Conservation (phyloP, 2,888 invertebrate genomes). For the Drosophila gaucha region DNA sequence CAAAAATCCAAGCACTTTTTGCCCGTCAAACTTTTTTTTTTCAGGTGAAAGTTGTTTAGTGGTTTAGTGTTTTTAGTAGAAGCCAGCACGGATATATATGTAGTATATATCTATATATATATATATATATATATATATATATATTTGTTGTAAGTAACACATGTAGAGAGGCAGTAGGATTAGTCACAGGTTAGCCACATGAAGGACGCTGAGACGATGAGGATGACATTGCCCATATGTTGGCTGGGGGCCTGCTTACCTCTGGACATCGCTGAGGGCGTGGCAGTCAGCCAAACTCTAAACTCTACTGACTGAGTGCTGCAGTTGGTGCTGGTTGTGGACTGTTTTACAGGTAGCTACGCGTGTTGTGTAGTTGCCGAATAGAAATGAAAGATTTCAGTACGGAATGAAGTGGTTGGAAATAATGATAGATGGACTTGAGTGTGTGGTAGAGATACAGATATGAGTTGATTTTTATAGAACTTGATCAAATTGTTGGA, state of each 20-base stretch:
- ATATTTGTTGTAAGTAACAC: constrained; percentile 24
- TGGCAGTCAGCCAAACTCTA: constrained; percentile 21
- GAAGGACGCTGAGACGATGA: constrained; percentile 39
- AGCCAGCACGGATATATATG: constrained; percentile 24
- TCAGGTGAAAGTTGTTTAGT: constrained; percentile 41
- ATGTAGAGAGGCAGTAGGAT: constrained; percentile 22
- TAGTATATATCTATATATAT: neutral
- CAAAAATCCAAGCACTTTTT: constrained; percentile 24
- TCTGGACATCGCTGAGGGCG: constrained; percentile 37
- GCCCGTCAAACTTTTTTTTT: neutral
- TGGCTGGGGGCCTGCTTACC: constrained; percentile 39
- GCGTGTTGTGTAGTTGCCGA: constrained; percentile 54
- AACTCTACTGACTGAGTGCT: constrained; percentile 25
- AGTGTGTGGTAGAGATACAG: constrained; percentile 1
- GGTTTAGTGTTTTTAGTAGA: constrained; percentile 48
- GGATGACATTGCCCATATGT: constrained; percentile 37
- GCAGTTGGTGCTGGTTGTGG: constrained; percentile 29
- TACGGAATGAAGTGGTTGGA: constrained; percentile 20
- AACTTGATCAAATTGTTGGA: constrained; percentile 2
- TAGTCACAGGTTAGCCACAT: constrained; percentile 49
- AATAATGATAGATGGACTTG: neutral
- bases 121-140: neutral
- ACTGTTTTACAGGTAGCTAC: constrained; percentile 65
- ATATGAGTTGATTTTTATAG: constrained; percentile 7
- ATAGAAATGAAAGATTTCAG: constrained; percentile 49